A percentile compares a stretch with the other conserved stretches of the same genome.
Evolutionary conservation across 2,113 vertebrate species (phyloP).

Genomic region (Epinephelus fuscoguttatus): DNA sequence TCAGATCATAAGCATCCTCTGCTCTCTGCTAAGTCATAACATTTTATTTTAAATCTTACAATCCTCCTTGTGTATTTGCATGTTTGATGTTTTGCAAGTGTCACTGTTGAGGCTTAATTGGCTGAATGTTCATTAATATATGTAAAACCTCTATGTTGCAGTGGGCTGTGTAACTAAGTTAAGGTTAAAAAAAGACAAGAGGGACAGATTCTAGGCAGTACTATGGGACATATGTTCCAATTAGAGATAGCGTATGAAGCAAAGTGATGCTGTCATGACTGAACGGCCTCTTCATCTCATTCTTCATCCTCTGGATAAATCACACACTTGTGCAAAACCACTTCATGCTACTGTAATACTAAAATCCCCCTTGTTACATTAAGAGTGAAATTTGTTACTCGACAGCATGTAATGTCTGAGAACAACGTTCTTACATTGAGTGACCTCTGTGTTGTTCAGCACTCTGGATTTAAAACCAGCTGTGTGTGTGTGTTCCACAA

Average conservation of each 20-base stretch:
- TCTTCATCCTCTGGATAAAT: conserved; percentile 40
- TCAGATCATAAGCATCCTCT: neutral
- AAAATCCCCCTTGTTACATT: neutral
- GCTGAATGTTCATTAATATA: neutral
- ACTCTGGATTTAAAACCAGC: conserved; percentile 32
- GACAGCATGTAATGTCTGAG: neutral
- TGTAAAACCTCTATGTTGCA: neutral
- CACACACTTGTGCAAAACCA: neutral
- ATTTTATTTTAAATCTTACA: neutral
- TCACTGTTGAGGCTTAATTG: neutral
- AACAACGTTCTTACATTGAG: neutral
- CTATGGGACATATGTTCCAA: conserved; percentile 44
- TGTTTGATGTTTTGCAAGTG: neutral
- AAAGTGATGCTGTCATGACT: conserved; percentile 30
- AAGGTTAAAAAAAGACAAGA: neutral
- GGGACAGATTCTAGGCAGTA: conserved; percentile 1
- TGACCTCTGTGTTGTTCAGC: neutral
- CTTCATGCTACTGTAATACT: neutral
- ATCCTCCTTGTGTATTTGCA: neutral
- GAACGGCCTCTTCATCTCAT: conserved; percentile 27
- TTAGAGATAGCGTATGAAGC: conserved; percentile 41
- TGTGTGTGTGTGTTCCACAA: conserved; percentile 16
- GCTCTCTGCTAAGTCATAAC: neutral
- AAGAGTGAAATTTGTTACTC: neutral
- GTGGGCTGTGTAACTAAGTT: neutral